Conservation (phyloP, 2,797 vertebrate species). For the Anas flavirostris region DNA sequence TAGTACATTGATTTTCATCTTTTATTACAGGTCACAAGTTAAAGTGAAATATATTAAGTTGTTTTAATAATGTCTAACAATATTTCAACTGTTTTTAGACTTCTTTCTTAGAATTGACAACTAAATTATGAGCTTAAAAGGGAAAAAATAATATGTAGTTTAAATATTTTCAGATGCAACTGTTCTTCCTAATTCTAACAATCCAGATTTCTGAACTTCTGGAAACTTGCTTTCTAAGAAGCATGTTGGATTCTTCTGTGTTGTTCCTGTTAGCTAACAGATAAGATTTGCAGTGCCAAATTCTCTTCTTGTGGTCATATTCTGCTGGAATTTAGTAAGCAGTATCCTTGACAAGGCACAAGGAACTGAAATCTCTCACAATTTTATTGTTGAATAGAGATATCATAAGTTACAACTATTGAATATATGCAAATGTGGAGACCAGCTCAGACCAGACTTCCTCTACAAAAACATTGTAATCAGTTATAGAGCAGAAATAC, state of each 20-base stretch:
- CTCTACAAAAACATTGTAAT: background rate
- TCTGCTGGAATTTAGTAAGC: background rate
- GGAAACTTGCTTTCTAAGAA: constrained; percentile 46
- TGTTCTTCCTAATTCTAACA: background rate
- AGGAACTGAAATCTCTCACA: background rate
- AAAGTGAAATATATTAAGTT: background rate
- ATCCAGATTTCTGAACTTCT: background rate
- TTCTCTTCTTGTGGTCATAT: background rate
- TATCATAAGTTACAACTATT: background rate
- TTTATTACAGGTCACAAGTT: background rate
- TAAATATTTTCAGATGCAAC: background rate
- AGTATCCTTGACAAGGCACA: background rate
- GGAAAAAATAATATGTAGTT: accelerated
- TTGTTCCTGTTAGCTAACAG: background rate
- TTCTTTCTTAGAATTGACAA: background rate
- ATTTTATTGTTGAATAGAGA: background rate
- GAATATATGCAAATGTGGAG: background rate
- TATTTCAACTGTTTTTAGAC: background rate
- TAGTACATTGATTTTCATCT: background rate
- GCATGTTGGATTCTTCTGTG: background rate
- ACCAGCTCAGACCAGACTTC: background rate
- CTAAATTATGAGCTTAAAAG: background rate
- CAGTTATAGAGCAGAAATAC: background rate
- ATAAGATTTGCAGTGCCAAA: background rate
- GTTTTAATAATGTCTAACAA: background rate